These are phyloP conservation scores for Hyperoplus immaculatus DNA, from an alignment of 2,797 vertebrate species.

Conservation along the genomic window DNA sequence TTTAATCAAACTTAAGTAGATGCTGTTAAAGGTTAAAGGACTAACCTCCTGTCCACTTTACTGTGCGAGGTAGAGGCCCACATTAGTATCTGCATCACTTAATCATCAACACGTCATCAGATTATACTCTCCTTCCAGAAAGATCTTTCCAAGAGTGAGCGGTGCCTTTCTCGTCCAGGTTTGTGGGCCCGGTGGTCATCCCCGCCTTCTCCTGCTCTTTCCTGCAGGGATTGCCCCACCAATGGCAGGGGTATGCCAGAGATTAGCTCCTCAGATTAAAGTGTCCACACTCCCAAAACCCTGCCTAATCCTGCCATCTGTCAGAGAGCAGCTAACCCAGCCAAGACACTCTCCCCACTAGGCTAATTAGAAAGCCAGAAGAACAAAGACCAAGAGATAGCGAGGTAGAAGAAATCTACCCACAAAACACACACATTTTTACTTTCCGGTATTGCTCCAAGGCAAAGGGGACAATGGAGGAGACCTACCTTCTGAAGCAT, in stretches of 20 bases:
- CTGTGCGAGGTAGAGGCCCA: background rate
- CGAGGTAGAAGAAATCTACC: slow-evolving; percentile 25
- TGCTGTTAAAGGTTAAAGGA: background rate
- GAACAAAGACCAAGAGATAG: slow-evolving; percentile 36
- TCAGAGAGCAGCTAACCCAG: slow-evolving; percentile 84
- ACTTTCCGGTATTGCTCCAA: slow-evolving; percentile 8
- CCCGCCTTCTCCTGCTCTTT: slow-evolving; percentile 44
- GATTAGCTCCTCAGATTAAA: slow-evolving; percentile 87
- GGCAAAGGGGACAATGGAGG: slow-evolving; percentile 82
- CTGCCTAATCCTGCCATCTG: slow-evolving; percentile 88
- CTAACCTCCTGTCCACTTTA: background rate
- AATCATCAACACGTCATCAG: slow-evolving; percentile 20
- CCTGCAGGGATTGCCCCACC: slow-evolving; percentile 71
- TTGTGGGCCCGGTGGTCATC: slow-evolving; percentile 53
- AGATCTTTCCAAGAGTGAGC: slow-evolving; percentile 62
- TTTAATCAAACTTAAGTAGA: background rate
- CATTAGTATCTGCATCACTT: background rate
- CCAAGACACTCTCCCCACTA: slow-evolving; percentile 62
- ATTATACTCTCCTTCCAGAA: slow-evolving; percentile 68
- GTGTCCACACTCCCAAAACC: slow-evolving; percentile 78
- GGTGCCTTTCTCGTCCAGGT: slow-evolving; percentile 44
- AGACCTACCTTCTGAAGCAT: slow-evolving; percentile 86
- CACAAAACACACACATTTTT: slow-evolving; percentile 35
- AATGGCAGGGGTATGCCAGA: slow-evolving; percentile 68
- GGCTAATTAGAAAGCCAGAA: slow-evolving; percentile 77